A percentile compares a stretch with the other conserved stretches of the same genome.
Evolutionary conservation across 2,888 invertebrate genomes (phyloP).

Genomic region (Drosophila helvetica): DNA sequence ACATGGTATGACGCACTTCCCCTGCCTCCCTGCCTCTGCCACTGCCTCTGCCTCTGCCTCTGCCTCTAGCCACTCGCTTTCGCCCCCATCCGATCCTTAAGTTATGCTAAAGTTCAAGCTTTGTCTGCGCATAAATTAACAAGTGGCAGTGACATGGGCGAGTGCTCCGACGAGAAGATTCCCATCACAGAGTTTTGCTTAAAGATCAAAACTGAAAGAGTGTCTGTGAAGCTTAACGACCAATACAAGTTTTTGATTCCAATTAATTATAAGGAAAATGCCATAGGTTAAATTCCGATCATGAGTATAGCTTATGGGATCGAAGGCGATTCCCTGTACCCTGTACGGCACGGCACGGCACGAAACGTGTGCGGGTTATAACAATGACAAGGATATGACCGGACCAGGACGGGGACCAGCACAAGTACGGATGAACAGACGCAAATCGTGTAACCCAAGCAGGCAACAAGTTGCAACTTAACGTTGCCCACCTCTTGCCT

Average conservation of each 20-base stretch:
- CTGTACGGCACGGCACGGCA: too few species aligned
- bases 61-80: neutral
- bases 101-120: slow-evolving; percentile 42
- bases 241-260: too few species aligned
- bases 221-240: too few species aligned
- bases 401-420: slow-evolving; percentile 18
- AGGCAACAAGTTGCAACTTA: slow-evolving; percentile 68
- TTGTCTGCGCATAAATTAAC: slow-evolving; percentile 39
- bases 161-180: neutral
- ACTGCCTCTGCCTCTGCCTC: too few species aligned
- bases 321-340: neutral
- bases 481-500: slow-evolving; percentile 36
- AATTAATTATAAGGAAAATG: too few species aligned
- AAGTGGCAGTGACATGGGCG: neutral
- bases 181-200: neutral
- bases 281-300: neutral
- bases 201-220: too few species aligned
- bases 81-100: slow-evolving; percentile 23
- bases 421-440: slow-evolving; percentile 1
- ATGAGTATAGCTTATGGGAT: neutral
- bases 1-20: too few species aligned
- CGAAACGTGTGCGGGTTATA: slow-evolving; percentile 30
- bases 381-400: slow-evolving; percentile 78
- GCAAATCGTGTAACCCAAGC: slow-evolving; percentile 43
- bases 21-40: too few species aligned